Percentiles rank a stretch among this genome's conserved stretches.
Evolutionary conservation across 2,797 vertebrate species (phyloP).

Genomic region (Parauchenoglanis ngamensis): DNA sequence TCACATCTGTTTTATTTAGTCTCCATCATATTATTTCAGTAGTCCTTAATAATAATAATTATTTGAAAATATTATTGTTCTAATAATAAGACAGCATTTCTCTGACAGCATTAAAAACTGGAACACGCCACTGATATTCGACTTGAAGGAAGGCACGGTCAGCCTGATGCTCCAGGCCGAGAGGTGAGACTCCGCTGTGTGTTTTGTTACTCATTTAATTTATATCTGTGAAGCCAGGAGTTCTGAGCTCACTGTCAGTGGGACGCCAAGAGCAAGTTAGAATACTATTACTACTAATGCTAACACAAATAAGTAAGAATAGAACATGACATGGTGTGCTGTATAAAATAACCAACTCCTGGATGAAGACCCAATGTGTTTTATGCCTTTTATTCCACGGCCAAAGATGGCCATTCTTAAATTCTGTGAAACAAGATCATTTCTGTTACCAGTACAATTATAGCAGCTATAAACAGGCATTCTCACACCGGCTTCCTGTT

Average conservation of each 20-base stretch:
- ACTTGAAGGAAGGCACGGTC: constrained; percentile 94
- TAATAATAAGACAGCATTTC: not conserved
- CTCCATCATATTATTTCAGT: not conserved
- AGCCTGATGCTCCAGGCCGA: constrained; percentile 94
- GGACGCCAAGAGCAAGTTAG: not conserved
- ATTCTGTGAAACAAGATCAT: not conserved
- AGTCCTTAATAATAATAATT: not conserved
- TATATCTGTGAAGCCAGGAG: not conserved
- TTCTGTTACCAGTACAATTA: not conserved
- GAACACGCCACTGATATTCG: constrained; percentile 98
- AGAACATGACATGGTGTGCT: not conserved
- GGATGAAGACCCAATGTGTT: not conserved
- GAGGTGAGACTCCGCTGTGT: constrained; percentile 76
- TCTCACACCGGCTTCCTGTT: not conserved
- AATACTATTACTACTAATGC: not conserved
- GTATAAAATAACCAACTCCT: not conserved
- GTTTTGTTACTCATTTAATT: not conserved
- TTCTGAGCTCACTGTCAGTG: not conserved
- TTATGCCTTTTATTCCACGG: not conserved
- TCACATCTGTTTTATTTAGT: constrained; percentile 4
- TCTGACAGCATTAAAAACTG: constrained; percentile 88
- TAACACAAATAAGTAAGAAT: not conserved
- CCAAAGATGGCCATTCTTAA: not conserved
- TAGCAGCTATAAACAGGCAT: not conserved
- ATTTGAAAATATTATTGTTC: constrained; percentile 1